These are phyloP conservation scores for Pollenia griseotomentosa DNA, from an alignment of 2,888 invertebrate genomes.

Conservation along the genomic window DNA sequence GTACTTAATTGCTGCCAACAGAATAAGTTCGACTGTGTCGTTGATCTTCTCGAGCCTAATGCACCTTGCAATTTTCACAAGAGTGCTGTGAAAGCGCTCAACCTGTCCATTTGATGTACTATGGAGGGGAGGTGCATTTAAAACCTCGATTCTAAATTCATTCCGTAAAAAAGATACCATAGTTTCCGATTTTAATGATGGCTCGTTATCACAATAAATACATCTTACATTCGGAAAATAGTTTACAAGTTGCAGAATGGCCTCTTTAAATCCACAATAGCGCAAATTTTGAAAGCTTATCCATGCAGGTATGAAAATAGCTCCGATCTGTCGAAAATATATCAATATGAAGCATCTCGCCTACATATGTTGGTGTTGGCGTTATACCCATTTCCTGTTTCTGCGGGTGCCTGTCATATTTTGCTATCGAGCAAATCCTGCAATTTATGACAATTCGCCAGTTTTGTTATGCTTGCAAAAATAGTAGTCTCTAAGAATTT, in stretches of 20 bases:
- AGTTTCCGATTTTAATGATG: conserved; percentile 30
- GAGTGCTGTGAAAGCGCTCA: conserved; percentile 72
- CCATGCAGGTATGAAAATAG: conserved; percentile 71
- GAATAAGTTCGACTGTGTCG: conserved; percentile 45
- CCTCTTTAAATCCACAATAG: conserved; percentile 72
- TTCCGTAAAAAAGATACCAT: conserved; percentile 15
- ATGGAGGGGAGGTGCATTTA: conserved; percentile 31
- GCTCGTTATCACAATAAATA: conserved; percentile 41
- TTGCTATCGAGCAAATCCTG: conserved; percentile 63
- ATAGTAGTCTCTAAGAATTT: conserved; percentile 71
- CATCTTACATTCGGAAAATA: conserved; percentile 9
- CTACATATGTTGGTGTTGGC: not conserved
- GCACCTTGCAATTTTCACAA: conserved; percentile 70
- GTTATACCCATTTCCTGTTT: conserved; percentile 55
- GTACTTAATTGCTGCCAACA: conserved; percentile 51
- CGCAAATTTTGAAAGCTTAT: conserved; percentile 75
- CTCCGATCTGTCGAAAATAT: conserved; percentile 65
- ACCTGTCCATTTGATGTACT: conserved; percentile 72
- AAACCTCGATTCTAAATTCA: conserved; percentile 3
- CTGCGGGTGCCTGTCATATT: conserved; percentile 51
- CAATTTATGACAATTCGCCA: conserved; percentile 64
- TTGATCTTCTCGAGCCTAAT: conserved; percentile 16
- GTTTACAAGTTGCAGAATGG: conserved; percentile 45
- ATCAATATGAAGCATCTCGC: not conserved
- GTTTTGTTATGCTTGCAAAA: conserved; percentile 30